Evolutionary conservation across 2,113 vertebrate genomes (phyloP), one percentile per base, ranked within the genome.

Genomic region (Anarhynchus alexandrinus): DNA sequence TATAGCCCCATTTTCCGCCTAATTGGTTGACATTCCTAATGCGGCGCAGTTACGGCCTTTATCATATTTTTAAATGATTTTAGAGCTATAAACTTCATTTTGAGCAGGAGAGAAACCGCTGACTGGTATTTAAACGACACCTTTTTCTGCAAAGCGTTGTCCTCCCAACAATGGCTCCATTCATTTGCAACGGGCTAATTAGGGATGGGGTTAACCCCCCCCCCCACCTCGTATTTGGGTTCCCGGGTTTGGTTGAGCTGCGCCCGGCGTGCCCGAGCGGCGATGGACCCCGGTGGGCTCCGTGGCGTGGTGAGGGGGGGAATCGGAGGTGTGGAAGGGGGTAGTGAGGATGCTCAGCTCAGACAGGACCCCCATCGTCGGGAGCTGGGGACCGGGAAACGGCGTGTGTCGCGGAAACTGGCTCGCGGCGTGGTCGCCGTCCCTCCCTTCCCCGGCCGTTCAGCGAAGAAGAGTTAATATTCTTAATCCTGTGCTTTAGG

Each of bases 241-340:
- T 90, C 95, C 86, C 4, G 61, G 82, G 11, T 94, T 97, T 94
- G 81, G 27, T 66, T 96, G 73, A 94, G 82, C 92, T 85, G 59
- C 92, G 52, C 64, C 42, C 8, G 22, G 23, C 40, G 12, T 8
- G 29, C 21, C 71, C 18, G 25, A 13, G 40, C 40, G 22, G 45
- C 19, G 94, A 97, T 96, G 97, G 97, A 98, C 97, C 97, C 97
- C 97, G 97, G 98, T 98, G 98, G 98, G 95, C 40, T 96, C 97
- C 97, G 97, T 96, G 97, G 96, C 59, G 91, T 97, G n/a, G n/a
- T n/a, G n/a, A 96, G 96, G 76, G 97, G 95, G 97, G 97, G 96
- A 93, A 84, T 95, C 84, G 90, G 97, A 97, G 97, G 97, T 95
- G 91, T 83, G 88, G 96, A 97, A 93, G 81, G 87, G 58, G 54